Evolutionary conservation across 2,888 invertebrate genomes (phyloP).

Genomic region (Caenorhabditis virilis): DNA sequence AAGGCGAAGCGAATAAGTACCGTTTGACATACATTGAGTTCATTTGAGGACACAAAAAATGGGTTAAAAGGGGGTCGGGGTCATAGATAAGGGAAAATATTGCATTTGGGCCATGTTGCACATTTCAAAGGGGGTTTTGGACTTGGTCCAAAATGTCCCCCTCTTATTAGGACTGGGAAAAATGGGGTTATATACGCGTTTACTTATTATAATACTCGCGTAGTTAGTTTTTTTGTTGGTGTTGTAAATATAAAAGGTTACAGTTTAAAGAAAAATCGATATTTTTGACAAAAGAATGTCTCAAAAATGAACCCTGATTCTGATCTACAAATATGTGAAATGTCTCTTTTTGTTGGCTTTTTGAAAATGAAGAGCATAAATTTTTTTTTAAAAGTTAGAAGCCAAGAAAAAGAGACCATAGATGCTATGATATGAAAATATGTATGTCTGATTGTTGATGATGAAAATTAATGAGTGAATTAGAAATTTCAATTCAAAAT

Average conservation of each 20-base stretch:
- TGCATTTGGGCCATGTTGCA: constrained; percentile 22
- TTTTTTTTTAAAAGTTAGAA: neutral
- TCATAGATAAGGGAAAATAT: constrained; percentile 4
- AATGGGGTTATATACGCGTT: constrained; percentile 27
- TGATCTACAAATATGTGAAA: no score
- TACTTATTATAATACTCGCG: constrained; percentile 27
- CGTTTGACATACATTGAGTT: constrained; percentile 39
- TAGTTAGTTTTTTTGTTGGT: constrained; percentile 8
- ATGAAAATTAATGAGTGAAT: constrained; percentile 9
- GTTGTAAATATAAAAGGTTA: neutral
- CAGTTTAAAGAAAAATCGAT: neutral
- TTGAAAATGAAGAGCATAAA: no score
- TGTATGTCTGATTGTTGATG: constrained; percentile 19
- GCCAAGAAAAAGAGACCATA: constrained; percentile 4
- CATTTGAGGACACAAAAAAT: constrained; percentile 10
- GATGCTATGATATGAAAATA: constrained; percentile 22
- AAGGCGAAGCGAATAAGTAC: constrained; percentile 5
- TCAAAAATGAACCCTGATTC: constrained; percentile 14
- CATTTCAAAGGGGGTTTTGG: neutral
- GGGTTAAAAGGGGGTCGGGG: neutral
- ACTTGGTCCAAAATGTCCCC: constrained; percentile 20
- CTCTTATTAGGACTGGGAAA: neutral
- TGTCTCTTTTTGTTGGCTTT: no score
- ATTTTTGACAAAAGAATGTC: no score
- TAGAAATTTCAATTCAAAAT: no score